Percentiles rank a stretch among this genome's conserved stretches.
Evolutionary conservation across 2,797 vertebrate genomes (phyloP).

Genomic region (Nothura maculosa): DNA sequence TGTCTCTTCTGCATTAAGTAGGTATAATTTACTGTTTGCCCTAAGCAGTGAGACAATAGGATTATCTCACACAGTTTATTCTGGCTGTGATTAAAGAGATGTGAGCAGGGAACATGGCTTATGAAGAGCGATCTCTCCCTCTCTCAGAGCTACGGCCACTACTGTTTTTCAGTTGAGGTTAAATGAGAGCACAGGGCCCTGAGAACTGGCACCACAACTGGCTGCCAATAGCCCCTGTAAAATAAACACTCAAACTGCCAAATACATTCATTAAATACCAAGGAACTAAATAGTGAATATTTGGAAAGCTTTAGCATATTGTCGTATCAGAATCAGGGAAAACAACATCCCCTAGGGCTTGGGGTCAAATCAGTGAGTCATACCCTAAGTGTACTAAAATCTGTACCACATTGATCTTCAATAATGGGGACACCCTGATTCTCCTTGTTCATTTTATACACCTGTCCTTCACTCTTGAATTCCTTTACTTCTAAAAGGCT

Average conservation of each 20-base stretch:
- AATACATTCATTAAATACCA: not conserved
- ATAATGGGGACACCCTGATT: not conserved
- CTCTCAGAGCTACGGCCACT: not conserved
- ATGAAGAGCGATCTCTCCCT: not conserved
- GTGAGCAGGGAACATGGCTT: not conserved
- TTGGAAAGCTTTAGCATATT: not conserved
- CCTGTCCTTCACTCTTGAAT: not conserved
- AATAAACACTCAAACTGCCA: not conserved
- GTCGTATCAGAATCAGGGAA: not conserved
- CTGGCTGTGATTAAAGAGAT: not conserved
- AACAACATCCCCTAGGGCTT: not conserved
- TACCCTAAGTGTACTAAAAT: not conserved
- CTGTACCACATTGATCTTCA: not conserved
- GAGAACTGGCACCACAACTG: not conserved
- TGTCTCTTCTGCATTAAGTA: not conserved
- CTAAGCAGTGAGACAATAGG: not conserved
- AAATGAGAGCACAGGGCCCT: not conserved
- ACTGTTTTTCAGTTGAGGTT: not conserved
- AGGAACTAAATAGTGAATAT: not conserved
- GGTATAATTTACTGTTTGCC: not conserved
- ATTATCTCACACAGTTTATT: not conserved
- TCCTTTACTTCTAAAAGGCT: not conserved
- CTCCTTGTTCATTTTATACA: not conserved
- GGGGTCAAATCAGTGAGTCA: not conserved
- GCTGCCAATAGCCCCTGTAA: not conserved